Conservation (phyloP, 2,113 vertebrate genomes). For the Vanacampus margaritifer region DNA sequence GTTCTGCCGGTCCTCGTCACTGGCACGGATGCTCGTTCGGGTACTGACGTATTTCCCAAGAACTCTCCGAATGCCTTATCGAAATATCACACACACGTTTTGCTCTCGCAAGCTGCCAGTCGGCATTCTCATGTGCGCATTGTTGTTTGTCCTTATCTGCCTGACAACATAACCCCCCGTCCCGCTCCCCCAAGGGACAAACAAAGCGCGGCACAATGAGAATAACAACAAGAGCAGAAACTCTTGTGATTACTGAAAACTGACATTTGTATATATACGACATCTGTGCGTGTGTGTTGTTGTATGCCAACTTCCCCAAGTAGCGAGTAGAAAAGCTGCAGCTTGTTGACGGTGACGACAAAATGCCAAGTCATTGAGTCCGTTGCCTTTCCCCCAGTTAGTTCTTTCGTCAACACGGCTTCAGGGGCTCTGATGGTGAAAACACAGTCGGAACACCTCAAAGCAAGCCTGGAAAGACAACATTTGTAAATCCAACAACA, state of each 20-base stretch:
- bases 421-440: conserved; percentile 31
- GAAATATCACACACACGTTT: conserved; percentile 51
- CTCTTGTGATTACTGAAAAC: conserved; percentile 34
- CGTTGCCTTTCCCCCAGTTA: conserved; percentile 49
- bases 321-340: conserved; percentile 7
- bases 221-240: conserved; percentile 41
- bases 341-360: conserved; percentile 57
- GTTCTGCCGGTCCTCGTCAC: not conserved
- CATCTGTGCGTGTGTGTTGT: conserved; percentile 3
- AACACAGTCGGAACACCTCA: conserved; percentile 37
- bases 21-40: conserved; percentile 7
- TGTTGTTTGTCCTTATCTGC: conserved; percentile 60
- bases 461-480: not conserved
- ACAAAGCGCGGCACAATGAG: conserved; percentile 56
- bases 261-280: conserved; percentile 25
- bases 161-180: conserved; percentile 48
- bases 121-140: conserved; percentile 32
- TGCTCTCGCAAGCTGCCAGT: conserved; percentile 50
- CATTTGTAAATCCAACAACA: not conserved
- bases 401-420: conserved; percentile 54
- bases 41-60: conserved; percentile 33
- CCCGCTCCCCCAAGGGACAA: conserved; percentile 30
- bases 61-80: conserved; percentile 57
- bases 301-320: conserved; percentile 12
- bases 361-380: conserved; percentile 19